These are phyloP conservation scores for Anabacerthia variegaticeps DNA, from an alignment of 2,797 vertebrate species.

Conservation along the genomic window DNA sequence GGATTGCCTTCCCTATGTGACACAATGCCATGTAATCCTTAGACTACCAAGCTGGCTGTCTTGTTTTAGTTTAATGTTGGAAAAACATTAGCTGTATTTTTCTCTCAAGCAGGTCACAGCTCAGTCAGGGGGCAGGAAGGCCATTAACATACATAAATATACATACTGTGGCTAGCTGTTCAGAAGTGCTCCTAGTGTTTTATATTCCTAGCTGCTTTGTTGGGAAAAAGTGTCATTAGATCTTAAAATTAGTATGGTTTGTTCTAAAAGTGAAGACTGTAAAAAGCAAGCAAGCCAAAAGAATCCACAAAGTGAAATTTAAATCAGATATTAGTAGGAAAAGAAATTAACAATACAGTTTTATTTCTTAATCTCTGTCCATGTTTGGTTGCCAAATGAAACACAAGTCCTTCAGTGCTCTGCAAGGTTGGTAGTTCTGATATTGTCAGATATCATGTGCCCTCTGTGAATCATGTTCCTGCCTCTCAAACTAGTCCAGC, in stretches of 20 bases:
- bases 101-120: background rate
- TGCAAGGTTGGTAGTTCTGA: background rate
- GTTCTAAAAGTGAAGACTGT: background rate
- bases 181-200: background rate
- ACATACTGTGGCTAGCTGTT: background rate
- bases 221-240: background rate
- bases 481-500: background rate
- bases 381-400: background rate
- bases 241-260: background rate
- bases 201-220: background rate
- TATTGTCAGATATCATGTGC: background rate
- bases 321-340: background rate
- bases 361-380: background rate
- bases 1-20: background rate
- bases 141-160: background rate
- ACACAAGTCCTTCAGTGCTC: background rate
- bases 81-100: background rate
- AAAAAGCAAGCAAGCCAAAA: background rate
- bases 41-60: background rate
- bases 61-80: background rate
- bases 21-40: background rate
- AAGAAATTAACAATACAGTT: background rate
- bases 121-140: background rate
- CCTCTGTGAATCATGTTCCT: background rate
- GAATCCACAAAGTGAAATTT: background rate